Percentiles rank a stretch among this genome's conserved stretches.
phyloP scores from a whole-genome alignment of 2,888 invertebrate genomes.

The Physocephala rufipes region DNA sequence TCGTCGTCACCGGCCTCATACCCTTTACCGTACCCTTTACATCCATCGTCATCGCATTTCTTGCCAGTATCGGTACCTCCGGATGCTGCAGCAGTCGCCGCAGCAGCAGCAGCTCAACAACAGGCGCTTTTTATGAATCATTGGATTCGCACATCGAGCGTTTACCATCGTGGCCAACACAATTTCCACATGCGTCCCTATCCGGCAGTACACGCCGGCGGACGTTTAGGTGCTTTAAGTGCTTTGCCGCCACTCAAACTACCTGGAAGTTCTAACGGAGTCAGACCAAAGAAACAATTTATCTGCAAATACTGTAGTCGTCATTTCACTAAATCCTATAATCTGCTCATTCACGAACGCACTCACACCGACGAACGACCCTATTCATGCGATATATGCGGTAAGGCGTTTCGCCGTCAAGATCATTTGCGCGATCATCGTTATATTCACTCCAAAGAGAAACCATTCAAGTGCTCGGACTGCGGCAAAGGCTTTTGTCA shows the following conservation, averaged over 20 bases:
- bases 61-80: slow-evolving; percentile 56
- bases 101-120: slow-evolving; percentile 67
- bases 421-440: slow-evolving; percentile 93
- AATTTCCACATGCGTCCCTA: slow-evolving; percentile 47
- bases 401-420: slow-evolving; percentile 94
- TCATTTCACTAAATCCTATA: slow-evolving; percentile 98
- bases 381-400: slow-evolving; percentile 95
- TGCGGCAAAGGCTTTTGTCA: slow-evolving; percentile 99
- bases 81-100: slow-evolving; percentile 68
- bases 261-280: slow-evolving; percentile 67
- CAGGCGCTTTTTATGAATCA: slow-evolving; percentile 76
- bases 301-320: slow-evolving; percentile 98
- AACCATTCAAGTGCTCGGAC: slow-evolving; percentile 96
- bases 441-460: slow-evolving; percentile 98
- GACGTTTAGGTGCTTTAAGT: slow-evolving; percentile 57
- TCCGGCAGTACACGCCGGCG: slow-evolving; percentile 36
- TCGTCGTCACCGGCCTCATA: no score
- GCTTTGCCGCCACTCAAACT: slow-evolving; percentile 70
- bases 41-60: slow-evolving; percentile 37
- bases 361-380: slow-evolving; percentile 97
- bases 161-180: slow-evolving; percentile 71
- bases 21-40: no score
- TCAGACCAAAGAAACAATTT: slow-evolving; percentile 83
- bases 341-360: slow-evolving; percentile 94
- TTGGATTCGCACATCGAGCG: slow-evolving; percentile 77